These are phyloP conservation scores for Phytoseiulus persimilis DNA, from an alignment of 2,888 invertebrate species.

Conservation along the genomic window DNA sequence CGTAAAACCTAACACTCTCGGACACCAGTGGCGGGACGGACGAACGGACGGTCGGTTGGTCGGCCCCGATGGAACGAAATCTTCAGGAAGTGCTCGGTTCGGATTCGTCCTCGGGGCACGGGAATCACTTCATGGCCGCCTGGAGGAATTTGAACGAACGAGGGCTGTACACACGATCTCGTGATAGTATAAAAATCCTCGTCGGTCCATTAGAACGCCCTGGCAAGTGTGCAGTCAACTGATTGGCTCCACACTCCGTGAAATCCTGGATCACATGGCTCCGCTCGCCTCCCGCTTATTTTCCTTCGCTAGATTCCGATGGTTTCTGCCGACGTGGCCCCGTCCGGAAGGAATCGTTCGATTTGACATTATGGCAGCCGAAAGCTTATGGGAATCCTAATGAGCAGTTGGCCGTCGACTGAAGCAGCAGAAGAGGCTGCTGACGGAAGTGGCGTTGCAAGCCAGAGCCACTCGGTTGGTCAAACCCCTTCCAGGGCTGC, in stretches of 20 bases:
- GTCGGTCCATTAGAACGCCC: background rate
- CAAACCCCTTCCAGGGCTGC: background rate
- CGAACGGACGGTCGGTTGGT: no score
- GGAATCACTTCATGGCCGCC: background rate
- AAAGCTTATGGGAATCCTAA: background rate
- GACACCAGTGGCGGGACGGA: no score
- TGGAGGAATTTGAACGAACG: background rate
- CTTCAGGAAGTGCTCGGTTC: background rate
- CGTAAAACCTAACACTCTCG: no score
- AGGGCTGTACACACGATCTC: background rate
- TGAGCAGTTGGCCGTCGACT: background rate
- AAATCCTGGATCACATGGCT: background rate
- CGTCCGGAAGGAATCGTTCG: background rate
- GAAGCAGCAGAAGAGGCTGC: background rate
- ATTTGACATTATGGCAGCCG: background rate
- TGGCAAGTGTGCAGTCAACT: background rate
- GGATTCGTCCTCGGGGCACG: background rate
- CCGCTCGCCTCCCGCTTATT: background rate
- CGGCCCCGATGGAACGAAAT: no score
- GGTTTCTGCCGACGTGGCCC: background rate
- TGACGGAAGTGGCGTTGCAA: background rate
- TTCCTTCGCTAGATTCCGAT: background rate
- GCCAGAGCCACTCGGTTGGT: background rate
- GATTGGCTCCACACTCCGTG: background rate
- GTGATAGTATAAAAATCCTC: background rate